Base-by-base conservation (phyloP, 2,113 vertebrate genomes). In the Otolemur garnettii region DNA sequence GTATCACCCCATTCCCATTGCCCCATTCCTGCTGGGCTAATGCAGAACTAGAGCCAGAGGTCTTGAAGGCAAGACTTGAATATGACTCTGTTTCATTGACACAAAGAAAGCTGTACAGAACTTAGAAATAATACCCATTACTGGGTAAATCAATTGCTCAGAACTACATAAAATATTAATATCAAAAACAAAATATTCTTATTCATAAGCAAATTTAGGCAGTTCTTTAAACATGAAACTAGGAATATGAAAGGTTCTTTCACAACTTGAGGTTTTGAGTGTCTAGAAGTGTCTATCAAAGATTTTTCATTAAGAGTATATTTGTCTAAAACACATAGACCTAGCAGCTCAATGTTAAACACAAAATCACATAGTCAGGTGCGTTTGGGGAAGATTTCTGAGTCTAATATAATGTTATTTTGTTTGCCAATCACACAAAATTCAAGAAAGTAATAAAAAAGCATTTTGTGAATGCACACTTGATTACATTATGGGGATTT, bases 351-450 rank as follows among this genome's bases (percentile, higher is more conserved):
- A 60, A 4, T 62, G n/a, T 88, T 93, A 91, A 87, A 86, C 7
- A 83, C 14, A 17, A 93, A 97, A 69, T 79, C 28, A 60, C n/a
- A 74, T n/a, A 84, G 35, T 93, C 64, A 35, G 14, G 64, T 87
- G 28, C 38, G 22, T 87, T 95, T 66, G 21, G 1, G 21, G 28
- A 84, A 93, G 5, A 59, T 62, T 74, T 42, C 28, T 74, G 68
- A 57, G n/a, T 80, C 15, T 86, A 80, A 85, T 33, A 45, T 3
- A 81, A 92, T 5, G 72, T n/a, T 75, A 93, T 38, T 80, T 83
- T 87, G 92, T 68, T 93, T 90, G 14, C 18, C 38, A 87, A 33
- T n/a, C 17, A 24, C 3, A 30, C 4, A 38, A n/a, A 86, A 92
- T 26, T 42, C 5, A 62, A 71, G 55, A 83, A 92, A 91, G n/a